Base-by-base conservation (phyloP, 2,113 vertebrate species). In the Recurvirostra avosetta region DNA sequence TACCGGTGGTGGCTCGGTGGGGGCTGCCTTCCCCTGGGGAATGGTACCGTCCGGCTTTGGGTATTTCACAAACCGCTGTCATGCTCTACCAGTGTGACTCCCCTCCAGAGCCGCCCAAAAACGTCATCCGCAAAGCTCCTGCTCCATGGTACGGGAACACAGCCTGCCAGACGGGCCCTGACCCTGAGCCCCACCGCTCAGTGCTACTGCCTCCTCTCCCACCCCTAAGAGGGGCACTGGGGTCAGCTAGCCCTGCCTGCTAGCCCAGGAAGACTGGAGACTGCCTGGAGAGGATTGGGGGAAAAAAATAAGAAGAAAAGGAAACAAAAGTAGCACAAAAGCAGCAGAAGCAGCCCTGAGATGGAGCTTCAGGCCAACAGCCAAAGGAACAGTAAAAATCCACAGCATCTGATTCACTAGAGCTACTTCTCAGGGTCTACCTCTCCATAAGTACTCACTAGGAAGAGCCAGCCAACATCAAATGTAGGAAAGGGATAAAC, bases 1-100 rank as follows among this genome's bases (percentile, higher is more conserved):
- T 32, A 27, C 26, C 1, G 2, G 18, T 0, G 2, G 36, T 1
- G 15, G 12, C 43, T 49, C 3, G 0, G 14, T 1, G 1, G 17
- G n/a, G 6, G 15, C 41, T 4, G 2, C 23, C 27, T 20, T 58
- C 82, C 93, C 92, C 89, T 12, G 1, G 56, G 58, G n/a, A 87
- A 94, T 74, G 93, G 94, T 49, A 66, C 55, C 2, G 26, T 83
- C 90, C 56, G 0, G 0, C 41, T 25, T 9, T 8, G 53, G 92
- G 10, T 36, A 27, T 91, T 84, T 95, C 92, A 92, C 94, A 89
- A 92, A 94, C 88, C 4, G 1, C 63, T 43, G 55, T 38, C 21
- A 3, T 5, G 50, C 55, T 59, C 22, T 6, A 1, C 20, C 2
- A 3, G 21, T 14, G 76, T 47, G 77, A 67, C 32, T 40, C 45